Percentiles rank a stretch among this genome's conserved stretches.
Conservation (phyloP, 2,113 vertebrate species). For the Pedionomus torquatus region DNA sequence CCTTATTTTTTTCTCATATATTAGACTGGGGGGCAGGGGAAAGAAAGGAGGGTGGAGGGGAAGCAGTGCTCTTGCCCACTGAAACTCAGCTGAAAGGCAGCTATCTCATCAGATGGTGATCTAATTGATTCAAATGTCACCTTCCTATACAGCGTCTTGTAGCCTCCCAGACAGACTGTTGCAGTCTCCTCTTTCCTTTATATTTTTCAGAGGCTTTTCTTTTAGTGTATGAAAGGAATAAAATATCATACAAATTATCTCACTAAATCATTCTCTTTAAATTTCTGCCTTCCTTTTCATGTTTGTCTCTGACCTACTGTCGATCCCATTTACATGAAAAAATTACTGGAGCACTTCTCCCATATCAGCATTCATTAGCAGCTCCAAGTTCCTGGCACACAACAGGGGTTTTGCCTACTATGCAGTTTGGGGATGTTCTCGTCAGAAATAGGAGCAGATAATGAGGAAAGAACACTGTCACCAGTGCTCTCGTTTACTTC, state of each 20-base stretch:
- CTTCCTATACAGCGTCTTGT: neutral
- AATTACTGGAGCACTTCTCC: slow-evolving; percentile 25
- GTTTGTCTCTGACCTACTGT: slow-evolving; percentile 52
- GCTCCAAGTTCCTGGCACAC: slow-evolving; percentile 19
- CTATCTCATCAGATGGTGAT: neutral
- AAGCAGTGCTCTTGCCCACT: neutral
- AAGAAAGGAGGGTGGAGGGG: neutral
- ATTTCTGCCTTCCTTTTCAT: slow-evolving; percentile 43
- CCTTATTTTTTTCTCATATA: neutral
- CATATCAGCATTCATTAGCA: slow-evolving; percentile 57
- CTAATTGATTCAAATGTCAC: slow-evolving; percentile 1
- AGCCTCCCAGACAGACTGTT: neutral
- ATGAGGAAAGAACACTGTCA: slow-evolving; percentile 47
- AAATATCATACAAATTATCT: slow-evolving; percentile 53
- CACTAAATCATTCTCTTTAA: slow-evolving; percentile 57
- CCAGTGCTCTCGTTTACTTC: slow-evolving; percentile 9
- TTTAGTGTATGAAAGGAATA: slow-evolving; percentile 28
- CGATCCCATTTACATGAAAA: slow-evolving; percentile 48
- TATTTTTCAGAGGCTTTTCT: slow-evolving; percentile 40
- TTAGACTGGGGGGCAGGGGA: neutral
- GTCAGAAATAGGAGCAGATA: slow-evolving; percentile 9
- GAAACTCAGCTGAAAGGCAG: neutral
- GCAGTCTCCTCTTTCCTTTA: neutral
- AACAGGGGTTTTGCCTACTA: slow-evolving; percentile 53
- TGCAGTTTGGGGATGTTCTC: slow-evolving; percentile 31